These are phyloP conservation scores for Achroia grisella DNA, from an alignment of 1,140 invertebrate genomes.

Conservation along the genomic window DNA sequence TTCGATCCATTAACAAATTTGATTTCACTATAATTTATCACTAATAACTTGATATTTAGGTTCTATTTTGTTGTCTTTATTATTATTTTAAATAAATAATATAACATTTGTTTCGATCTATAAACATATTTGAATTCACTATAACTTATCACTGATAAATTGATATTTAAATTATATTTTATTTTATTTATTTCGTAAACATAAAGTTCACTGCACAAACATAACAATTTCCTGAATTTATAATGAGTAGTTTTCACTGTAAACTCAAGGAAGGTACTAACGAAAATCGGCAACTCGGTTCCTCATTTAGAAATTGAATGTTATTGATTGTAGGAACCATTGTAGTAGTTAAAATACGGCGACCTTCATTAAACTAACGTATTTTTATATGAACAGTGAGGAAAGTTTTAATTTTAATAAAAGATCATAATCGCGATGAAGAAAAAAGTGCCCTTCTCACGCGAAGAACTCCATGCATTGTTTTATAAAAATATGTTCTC, in stretches of 20 bases:
- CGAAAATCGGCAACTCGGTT: background rate
- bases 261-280: background rate
- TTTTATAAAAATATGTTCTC: slow-evolving; percentile 1
- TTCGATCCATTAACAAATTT: too few relatives aligned
- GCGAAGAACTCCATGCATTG: slow-evolving; percentile 1
- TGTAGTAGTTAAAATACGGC: background rate
- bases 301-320: slow-evolving; percentile 3
- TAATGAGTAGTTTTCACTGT: background rate
- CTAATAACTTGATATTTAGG: too few relatives aligned
- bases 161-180: too few relatives aligned
- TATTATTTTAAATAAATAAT: too few relatives aligned
- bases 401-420: slow-evolving; percentile 6
- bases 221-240: too few relatives aligned
- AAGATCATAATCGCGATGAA: background rate
- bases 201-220: too few relatives aligned
- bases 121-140: too few relatives aligned
- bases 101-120: too few relatives aligned
- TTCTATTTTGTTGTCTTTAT: too few relatives aligned
- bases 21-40: too few relatives aligned
- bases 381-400: slow-evolving; percentile 1
- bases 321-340: slow-evolving; percentile 5
- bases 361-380: slow-evolving; percentile 2
- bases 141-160: too few relatives aligned
- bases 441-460: slow-evolving; percentile 4
- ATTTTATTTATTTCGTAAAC: too few relatives aligned